These are phyloP conservation scores for Ophioninae sp. DNA, from an alignment of 2,888 invertebrate species.

Conservation along the genomic window DNA sequence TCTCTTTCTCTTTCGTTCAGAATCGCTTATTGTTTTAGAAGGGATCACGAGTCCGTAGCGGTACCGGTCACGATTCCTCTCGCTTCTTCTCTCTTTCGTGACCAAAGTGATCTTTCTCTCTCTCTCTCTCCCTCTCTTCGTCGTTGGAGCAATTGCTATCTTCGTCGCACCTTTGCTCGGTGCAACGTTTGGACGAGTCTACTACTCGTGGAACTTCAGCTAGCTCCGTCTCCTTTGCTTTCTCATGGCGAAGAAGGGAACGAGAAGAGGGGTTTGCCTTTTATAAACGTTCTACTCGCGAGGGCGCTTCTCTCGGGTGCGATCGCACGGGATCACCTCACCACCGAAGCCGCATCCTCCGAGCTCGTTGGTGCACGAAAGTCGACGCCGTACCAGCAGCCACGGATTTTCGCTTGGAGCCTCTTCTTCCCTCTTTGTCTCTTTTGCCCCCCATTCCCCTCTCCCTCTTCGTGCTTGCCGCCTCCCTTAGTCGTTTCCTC, in stretches of 20 bases:
- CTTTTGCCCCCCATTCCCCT: constrained; percentile 24
- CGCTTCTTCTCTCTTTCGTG: constrained; percentile 62
- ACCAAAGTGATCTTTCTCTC: constrained; percentile 48
- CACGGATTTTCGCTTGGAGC: constrained; percentile 45
- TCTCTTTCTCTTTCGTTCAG: constrained; percentile 31
- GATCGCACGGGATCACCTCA: constrained; percentile 55
- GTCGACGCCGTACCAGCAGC: constrained; percentile 39
- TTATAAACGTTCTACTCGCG: constrained; percentile 61
- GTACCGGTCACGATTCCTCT: constrained; percentile 66
- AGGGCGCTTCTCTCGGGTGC: constrained; percentile 37
- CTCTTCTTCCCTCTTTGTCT: constrained; percentile 34
- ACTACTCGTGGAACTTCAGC: constrained; percentile 40
- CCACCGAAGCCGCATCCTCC: constrained; percentile 57
- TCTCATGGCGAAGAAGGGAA: not conserved
- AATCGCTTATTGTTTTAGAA: constrained; percentile 70
- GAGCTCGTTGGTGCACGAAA: constrained; percentile 37
- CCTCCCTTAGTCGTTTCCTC: constrained; percentile 28
- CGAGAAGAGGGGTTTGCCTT: constrained; percentile 36
- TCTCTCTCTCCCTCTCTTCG: constrained; percentile 45
- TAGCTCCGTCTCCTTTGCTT: constrained; percentile 16
- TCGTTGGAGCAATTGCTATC: constrained; percentile 11
- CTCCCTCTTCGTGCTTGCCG: constrained; percentile 41
- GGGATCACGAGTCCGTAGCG: constrained; percentile 67
- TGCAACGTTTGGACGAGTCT: constrained; percentile 29
- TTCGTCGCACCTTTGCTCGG: not conserved